These are phyloP conservation scores for Drosophila ananassae DNA, from an alignment of 1,140 invertebrate species.

Conservation along the genomic window DNA sequence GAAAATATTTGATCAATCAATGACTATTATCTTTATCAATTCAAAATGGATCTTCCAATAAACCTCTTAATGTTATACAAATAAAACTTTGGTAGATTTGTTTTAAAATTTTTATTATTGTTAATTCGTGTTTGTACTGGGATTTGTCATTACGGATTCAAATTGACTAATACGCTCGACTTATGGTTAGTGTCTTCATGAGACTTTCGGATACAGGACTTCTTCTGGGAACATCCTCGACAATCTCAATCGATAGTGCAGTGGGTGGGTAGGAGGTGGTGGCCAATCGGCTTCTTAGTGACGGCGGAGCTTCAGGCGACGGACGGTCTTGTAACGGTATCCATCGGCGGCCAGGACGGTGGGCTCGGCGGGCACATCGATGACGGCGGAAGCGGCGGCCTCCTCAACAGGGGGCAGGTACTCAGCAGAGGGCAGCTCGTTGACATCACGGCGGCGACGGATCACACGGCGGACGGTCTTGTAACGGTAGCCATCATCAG, in stretches of 20 bases:
- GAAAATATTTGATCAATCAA: no score
- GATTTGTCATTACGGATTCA: conserved; percentile 66
- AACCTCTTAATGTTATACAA: neutral
- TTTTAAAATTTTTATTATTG: conserved; percentile 58
- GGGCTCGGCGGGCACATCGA: conserved; percentile 70
- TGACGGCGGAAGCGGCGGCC: conserved; percentile 46
- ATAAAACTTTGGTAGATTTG: neutral
- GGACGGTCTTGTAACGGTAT: conserved; percentile 82
- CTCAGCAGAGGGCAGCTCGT: conserved; percentile 54
- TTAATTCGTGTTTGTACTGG: conserved; percentile 72
- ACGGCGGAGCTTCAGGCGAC: conserved; percentile 70
- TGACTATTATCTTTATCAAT: no score
- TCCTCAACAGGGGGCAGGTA: conserved; percentile 68
- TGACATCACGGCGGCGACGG: conserved; percentile 66
- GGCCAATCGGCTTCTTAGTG: conserved; percentile 45
- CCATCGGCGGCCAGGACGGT: conserved; percentile 68
- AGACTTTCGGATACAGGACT: conserved; percentile 32
- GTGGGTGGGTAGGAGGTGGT: conserved; percentile 22
- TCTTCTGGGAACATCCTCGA: conserved; percentile 42
- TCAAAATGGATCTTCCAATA: neutral
- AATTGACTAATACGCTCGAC: conserved; percentile 73
- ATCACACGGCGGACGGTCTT: conserved; percentile 55
- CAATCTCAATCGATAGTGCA: conserved; percentile 51
- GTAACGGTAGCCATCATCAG: conserved; percentile 3
- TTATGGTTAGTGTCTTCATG: conserved; percentile 61